Conservation (phyloP, 1,140 invertebrate genomes). For the Littorina saxatilis region DNA sequence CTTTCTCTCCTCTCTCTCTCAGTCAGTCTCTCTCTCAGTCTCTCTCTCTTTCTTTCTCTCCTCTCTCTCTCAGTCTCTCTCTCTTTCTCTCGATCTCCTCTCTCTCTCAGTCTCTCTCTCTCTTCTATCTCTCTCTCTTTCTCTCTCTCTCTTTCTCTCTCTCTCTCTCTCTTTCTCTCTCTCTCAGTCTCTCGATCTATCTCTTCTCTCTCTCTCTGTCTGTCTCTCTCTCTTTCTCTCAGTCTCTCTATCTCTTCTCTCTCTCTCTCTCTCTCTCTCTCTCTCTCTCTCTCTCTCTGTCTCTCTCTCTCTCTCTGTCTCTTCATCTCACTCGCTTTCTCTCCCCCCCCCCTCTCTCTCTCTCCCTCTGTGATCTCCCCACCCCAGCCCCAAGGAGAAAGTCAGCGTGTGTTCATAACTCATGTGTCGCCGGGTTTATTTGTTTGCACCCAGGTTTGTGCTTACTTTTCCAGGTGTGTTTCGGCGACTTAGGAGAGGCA, state of each 20-base stretch:
- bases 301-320: constrained; percentile 15
- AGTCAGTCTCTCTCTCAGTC: too few species aligned
- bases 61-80: not conserved
- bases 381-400: too few species aligned
- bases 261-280: constrained; percentile 3
- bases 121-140: constrained; percentile 13
- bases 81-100: constrained; percentile 6
- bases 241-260: not conserved
- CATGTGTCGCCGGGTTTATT: too few species aligned
- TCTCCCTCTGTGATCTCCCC: not conserved
- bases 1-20: too few species aligned
- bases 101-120: constrained; percentile 19
- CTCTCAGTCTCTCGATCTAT: not conserved
- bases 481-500: too few species aligned
- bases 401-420: too few species aligned
- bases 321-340: not conserved
- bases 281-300: not conserved
- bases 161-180: not conserved
- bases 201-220: not conserved
- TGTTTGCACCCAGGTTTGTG: too few species aligned
- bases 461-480: too few species aligned
- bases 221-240: not conserved
- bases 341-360: not conserved
- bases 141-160: not conserved
- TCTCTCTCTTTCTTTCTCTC: too few species aligned